These are phyloP conservation scores for Isotomurus palustris DNA, from an alignment of 2,888 invertebrate species.

Conservation along the genomic window DNA sequence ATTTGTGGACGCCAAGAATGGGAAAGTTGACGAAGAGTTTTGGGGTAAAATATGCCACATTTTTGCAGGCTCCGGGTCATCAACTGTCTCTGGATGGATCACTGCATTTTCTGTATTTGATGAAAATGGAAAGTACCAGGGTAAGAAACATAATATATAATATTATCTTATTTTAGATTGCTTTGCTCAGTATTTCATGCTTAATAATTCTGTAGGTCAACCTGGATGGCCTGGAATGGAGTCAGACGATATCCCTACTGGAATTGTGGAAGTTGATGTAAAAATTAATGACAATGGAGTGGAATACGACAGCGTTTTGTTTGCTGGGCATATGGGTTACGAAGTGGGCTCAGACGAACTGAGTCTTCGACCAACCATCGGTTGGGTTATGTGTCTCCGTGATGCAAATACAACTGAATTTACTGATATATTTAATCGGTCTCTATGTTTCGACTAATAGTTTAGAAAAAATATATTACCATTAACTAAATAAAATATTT, in stretches of 20 bases:
- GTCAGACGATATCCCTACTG: constrained; percentile 16
- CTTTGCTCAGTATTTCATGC: no score
- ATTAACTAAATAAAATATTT: no score
- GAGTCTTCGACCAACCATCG: constrained; percentile 20
- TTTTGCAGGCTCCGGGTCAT: constrained; percentile 17
- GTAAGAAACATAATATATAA: no score
- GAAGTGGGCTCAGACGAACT: constrained; percentile 12
- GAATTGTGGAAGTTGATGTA: constrained; percentile 26
- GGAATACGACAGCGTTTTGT: constrained; percentile 15
- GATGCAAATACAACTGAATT: no score
- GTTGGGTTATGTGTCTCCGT: constrained; percentile 28
- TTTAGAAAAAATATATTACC: no score
- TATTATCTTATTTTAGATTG: no score
- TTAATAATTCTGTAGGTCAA: no score
- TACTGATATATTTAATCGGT: no score
- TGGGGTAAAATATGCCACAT: constrained; percentile 25
- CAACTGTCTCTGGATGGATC: constrained; percentile 27
- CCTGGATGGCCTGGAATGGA: constrained; percentile 23
- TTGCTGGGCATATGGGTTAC: constrained; percentile 27
- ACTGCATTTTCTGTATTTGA: constrained; percentile 30
- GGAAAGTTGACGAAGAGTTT: constrained; percentile 24
- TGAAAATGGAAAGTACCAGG: constrained; percentile 24
- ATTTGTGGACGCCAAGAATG: constrained; percentile 26
- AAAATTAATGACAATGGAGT: constrained; percentile 17
- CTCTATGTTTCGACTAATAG: no score